Evolutionary conservation across 2,113 vertebrate species (phyloP).

Genomic region (Passer domesticus): DNA sequence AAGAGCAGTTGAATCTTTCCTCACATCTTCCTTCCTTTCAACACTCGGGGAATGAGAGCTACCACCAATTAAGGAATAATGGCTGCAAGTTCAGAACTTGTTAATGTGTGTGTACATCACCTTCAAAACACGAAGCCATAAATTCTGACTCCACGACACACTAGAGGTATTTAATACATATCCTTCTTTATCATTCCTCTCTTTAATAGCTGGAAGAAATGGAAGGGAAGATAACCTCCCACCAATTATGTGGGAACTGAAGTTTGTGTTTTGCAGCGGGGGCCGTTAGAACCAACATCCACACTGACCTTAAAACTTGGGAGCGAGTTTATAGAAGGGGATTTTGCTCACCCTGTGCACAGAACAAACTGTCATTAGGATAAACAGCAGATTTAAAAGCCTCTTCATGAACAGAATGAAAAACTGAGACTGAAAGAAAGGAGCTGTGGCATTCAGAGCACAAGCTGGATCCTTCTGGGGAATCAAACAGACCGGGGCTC

Average conservation of each 20-base stretch:
- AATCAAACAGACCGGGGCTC: neutral
- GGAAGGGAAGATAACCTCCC: neutral
- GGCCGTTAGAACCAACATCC: neutral
- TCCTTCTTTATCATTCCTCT: neutral
- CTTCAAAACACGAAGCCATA: neutral
- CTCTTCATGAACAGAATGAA: neutral
- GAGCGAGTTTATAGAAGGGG: neutral
- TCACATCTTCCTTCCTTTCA: neutral
- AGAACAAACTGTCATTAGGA: neutral
- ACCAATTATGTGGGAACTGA: neutral
- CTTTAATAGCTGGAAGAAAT: neutral
- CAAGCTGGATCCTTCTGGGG: neutral
- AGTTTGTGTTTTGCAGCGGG: neutral
- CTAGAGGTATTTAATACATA: neutral
- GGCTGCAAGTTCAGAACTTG: neutral
- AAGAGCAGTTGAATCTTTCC: neutral
- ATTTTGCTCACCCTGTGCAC: neutral
- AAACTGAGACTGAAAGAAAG: neutral
- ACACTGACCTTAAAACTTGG: neutral
- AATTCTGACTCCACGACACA: neutral
- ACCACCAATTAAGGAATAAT: slow-evolving; percentile 20
- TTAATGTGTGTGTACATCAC: neutral
- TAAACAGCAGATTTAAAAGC: neutral
- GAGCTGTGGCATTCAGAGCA: neutral
- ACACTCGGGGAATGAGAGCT: neutral